A percentile compares a stretch with the other conserved stretches of the same genome.
Conservation (phyloP, 2,888 invertebrate genomes). For the Ditula angustiorana region DNA sequence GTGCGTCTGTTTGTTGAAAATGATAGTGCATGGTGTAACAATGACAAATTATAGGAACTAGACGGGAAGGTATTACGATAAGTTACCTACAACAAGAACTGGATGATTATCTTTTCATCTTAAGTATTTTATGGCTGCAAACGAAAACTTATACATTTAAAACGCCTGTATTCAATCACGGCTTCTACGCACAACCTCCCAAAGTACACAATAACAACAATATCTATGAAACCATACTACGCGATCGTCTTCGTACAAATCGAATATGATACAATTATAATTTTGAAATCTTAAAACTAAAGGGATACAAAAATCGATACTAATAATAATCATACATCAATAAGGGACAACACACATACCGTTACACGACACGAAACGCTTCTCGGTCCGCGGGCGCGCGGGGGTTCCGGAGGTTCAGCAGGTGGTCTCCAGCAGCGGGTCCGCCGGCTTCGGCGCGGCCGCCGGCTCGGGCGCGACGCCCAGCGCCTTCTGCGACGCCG, state of each 20-base stretch:
- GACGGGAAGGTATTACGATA: constrained; percentile 52
- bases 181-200: constrained; percentile 74
- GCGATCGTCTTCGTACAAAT: constrained; percentile 53
- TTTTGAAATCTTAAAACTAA: constrained; percentile 79
- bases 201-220: constrained; percentile 50
- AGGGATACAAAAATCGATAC: constrained; percentile 82
- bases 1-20: constrained; percentile 59
- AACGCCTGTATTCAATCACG: constrained; percentile 39
- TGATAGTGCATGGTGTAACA: constrained; percentile 45
- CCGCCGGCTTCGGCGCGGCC: constrained; percentile 49
- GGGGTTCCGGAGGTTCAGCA: constrained; percentile 54
- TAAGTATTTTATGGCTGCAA: constrained; percentile 52
- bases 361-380: constrained; percentile 49
- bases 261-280: constrained; percentile 77
- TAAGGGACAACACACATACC: constrained; percentile 54
- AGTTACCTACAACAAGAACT: constrained; percentile 46
- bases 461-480: constrained; percentile 52
- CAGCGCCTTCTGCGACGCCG: constrained; percentile 60
- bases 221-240: constrained; percentile 45
- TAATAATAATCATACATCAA: constrained; percentile 79
- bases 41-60: constrained; percentile 60
- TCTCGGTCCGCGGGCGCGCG: constrained; percentile 37
- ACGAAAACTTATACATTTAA: constrained; percentile 33
- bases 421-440: constrained; percentile 78
- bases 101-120: constrained; percentile 43